Conservation (phyloP, 2,888 invertebrate genomes). For the Dichetophora obliterata region DNA sequence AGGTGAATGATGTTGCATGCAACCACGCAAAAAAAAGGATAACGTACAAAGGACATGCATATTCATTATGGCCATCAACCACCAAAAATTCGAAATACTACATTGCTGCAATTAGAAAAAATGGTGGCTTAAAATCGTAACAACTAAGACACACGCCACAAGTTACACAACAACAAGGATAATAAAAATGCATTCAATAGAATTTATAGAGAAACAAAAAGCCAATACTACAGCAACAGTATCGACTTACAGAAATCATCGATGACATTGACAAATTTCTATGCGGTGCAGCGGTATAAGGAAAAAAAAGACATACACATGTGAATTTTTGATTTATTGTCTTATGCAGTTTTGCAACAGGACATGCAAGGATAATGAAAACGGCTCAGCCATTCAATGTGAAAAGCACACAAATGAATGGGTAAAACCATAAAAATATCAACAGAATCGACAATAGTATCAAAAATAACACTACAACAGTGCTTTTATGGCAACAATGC, state of each 20-base stretch:
- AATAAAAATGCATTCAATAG: slow-evolving; percentile 27
- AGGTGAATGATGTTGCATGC: slow-evolving; percentile 33
- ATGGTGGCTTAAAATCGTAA: background rate
- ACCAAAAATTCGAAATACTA: background rate
- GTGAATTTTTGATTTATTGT: slow-evolving; percentile 27
- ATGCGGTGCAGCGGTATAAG: background rate
- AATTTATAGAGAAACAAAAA: background rate
- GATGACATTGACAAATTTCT: slow-evolving; percentile 53
- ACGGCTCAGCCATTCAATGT: background rate
- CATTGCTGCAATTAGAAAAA: background rate
- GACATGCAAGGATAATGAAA: slow-evolving; percentile 32
- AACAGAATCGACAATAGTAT: background rate
- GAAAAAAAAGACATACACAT: background rate
- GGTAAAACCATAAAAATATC: background rate
- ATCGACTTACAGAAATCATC: slow-evolving; percentile 50
- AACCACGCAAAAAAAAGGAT: slow-evolving; percentile 23
- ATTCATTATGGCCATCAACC: slow-evolving; percentile 32
- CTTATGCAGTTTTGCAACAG: slow-evolving; percentile 31
- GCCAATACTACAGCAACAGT: slow-evolving; percentile 27
- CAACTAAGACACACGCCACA: background rate
- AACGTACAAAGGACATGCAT: slow-evolving; percentile 32
- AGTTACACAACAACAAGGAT: slow-evolving; percentile 11
- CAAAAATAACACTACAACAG: background rate
- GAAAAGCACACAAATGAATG: background rate
- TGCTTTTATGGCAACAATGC: too few species aligned